These are phyloP conservation scores for Psilopsiagon aurifrons DNA, from an alignment of 2,113 vertebrate genomes.

Conservation along the genomic window DNA sequence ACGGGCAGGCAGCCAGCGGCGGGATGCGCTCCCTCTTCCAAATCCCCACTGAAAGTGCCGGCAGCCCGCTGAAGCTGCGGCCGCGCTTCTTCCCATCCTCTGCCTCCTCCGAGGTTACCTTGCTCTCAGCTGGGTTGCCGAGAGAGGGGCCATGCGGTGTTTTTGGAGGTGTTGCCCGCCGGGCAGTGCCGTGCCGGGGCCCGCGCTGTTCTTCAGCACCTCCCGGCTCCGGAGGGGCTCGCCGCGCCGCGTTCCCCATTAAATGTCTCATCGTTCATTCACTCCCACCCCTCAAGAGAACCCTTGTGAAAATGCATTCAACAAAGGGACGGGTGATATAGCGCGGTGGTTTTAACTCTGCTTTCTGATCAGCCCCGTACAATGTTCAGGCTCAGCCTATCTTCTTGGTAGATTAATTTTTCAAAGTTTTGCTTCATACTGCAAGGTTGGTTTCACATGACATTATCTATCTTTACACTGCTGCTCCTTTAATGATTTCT, in stretches of 20 bases:
- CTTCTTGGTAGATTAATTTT: neutral
- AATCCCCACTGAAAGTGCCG: neutral
- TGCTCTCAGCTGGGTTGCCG: fast-evolving
- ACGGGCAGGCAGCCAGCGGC: too few species aligned
- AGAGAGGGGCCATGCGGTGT: fast-evolving
- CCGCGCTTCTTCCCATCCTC: fast-evolving
- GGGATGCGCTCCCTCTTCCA: fast-evolving
- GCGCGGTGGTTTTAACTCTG: fast-evolving
- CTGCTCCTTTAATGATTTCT: neutral
- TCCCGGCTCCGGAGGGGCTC: neutral
- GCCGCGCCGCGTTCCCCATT: fast-evolving
- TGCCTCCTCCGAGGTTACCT: neutral
- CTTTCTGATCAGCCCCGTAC: neutral
- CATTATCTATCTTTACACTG: fast-evolving
- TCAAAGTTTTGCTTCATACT: neutral
- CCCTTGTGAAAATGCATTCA: fast-evolving
- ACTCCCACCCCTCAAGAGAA: fast-evolving
- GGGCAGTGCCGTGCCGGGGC: neutral
- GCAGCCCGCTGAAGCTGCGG: neutral
- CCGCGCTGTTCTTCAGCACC: conserved; percentile 45
- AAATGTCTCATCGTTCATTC: fast-evolving
- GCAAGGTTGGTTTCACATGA: neutral
- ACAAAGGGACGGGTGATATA: neutral
- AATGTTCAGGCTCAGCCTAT: neutral
- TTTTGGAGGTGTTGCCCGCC: neutral